Conservation (phyloP, 2,113 vertebrate genomes). For the Noctilio leporinus region DNA sequence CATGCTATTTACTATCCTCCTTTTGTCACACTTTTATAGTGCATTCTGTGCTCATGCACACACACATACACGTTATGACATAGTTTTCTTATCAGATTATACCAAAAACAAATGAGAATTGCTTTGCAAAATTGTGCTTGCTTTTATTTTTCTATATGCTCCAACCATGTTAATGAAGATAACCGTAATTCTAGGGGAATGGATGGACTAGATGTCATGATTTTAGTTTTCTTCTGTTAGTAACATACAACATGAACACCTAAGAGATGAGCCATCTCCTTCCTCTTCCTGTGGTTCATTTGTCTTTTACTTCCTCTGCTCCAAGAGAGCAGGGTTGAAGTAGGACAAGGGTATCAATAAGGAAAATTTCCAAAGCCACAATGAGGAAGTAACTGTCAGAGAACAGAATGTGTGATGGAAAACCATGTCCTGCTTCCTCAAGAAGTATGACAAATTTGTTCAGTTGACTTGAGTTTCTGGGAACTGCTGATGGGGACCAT, state of each 20-base stretch:
- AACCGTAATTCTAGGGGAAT: neutral
- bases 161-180: neutral
- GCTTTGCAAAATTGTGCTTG: neutral
- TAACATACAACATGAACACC: neutral
- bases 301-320: neutral
- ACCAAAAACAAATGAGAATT: neutral
- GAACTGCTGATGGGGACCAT: neutral
- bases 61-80: neutral
- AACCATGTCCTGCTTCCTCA: neutral
- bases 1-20: neutral
- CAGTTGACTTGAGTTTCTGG: neutral
- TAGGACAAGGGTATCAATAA: neutral
- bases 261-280: neutral
- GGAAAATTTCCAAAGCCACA: neutral
- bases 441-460: neutral
- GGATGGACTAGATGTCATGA: neutral
- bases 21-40: neutral
- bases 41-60: accelerated
- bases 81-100: neutral
- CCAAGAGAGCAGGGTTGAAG: neutral
- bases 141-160: neutral
- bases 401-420: neutral
- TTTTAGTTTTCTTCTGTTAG: neutral
- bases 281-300: neutral
- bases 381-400: neutral